These are phyloP conservation scores for Brachionus paranguensis DNA, from an alignment of 1,140 invertebrate species.

Conservation along the genomic window DNA sequence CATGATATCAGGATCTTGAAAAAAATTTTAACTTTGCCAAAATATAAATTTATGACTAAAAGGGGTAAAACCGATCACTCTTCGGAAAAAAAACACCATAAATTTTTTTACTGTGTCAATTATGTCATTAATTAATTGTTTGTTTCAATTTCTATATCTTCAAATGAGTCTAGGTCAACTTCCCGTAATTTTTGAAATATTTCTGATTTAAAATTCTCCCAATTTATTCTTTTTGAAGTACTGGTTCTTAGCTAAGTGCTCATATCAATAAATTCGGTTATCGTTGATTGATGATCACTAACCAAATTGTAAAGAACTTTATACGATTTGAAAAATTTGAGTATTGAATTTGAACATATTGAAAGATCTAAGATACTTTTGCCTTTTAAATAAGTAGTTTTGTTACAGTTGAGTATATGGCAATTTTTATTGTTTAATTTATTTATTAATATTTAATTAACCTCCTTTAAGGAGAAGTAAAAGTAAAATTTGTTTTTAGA, in stretches of 20 bases:
- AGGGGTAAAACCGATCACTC: too few relatives aligned
- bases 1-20: too few relatives aligned
- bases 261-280: background rate
- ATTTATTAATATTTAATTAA: too few relatives aligned
- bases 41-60: too few relatives aligned
- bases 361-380: background rate
- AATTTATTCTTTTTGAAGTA: background rate
- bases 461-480: too few relatives aligned
- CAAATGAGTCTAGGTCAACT: background rate
- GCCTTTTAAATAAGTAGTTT: background rate
- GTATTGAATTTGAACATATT: background rate
- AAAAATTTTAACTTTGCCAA: too few relatives aligned
- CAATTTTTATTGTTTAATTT: background rate
- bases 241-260: background rate
- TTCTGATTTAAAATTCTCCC: background rate
- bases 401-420: background rate
- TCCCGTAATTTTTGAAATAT: background rate
- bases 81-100: too few relatives aligned
- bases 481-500: too few relatives aligned
- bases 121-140: background rate
- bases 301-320: background rate
- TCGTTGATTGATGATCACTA: background rate
- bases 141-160: background rate
- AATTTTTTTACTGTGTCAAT: background rate
- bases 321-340: background rate